Base-by-base conservation (phyloP, 2,797 vertebrate species). In the Anableps anableps region DNA sequence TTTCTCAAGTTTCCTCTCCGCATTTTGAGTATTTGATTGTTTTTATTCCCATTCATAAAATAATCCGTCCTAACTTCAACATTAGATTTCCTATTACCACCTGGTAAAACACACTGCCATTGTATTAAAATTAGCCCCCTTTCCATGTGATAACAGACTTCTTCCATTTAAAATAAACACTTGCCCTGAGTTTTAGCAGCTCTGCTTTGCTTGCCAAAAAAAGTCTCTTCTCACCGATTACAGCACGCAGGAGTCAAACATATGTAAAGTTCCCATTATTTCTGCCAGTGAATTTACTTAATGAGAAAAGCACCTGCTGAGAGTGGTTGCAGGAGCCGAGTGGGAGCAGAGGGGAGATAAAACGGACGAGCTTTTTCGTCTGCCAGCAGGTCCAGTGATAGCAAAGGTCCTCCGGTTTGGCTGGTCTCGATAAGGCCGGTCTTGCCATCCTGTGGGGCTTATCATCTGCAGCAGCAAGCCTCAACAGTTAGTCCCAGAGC, bases 381-480 rank as follows among this genome's bases (percentile, higher is more conserved):
- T 78, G 68, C 75, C 75, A 70, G 77, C 53, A 62, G 48, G 74
- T 74, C 66, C 62, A 43, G 84, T 0, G 91, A 95, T 94, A 95
- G 88, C 89, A 73, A 78, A 83, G 78, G 76, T 86, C 86, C 36
- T 79, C 74, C 74, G 64, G 86, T 78, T 89, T 88, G 91, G 87
- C 60, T 0, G 0, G 45, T 48, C 86, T 81, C 1, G 92, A 95
- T 95, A 95, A 95, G 90, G 41, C 73, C 0, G 8, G 75, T 79
- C 77, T 51, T 88, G 90, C 91, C 88, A 92, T 90, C 88, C 92
- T 87, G 86, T 80, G 82, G 85, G 84, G 76, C 92, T 95, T 95
- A 95, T 95, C 94, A 79, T 31, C 48, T 78, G 60, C 80, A 78
- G 79, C 94, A 94, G 84, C 8, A 14, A 76, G 84, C 85, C 82